phyloP scores from a whole-genome alignment of 2,888 invertebrate genomes.

The Eumerus sabulonum region DNA sequence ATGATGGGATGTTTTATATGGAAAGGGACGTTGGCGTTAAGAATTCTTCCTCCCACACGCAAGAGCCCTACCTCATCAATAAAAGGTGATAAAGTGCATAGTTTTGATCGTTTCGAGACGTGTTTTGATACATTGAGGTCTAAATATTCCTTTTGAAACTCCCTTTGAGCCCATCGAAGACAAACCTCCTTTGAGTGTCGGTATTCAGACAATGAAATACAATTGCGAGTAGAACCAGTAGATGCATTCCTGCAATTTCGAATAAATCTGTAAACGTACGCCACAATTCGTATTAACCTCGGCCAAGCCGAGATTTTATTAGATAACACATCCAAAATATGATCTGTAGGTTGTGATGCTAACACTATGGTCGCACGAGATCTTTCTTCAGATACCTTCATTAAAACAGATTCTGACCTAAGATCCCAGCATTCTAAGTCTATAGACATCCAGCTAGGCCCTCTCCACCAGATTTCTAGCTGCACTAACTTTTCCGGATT shows the following conservation, averaged over 20 bases:
- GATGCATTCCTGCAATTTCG: background rate
- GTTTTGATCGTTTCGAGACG: background rate
- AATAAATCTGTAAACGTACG: background rate
- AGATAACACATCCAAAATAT: background rate
- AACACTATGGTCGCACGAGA: too few relatives aligned
- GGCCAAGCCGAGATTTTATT: slow-evolving; percentile 18
- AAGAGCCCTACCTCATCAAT: slow-evolving; percentile 6
- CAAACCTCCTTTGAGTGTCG: background rate
- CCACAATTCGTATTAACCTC: slow-evolving; percentile 2
- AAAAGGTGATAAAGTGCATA: slow-evolving; percentile 2
- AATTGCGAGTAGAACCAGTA: too few relatives aligned
- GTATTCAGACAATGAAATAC: background rate
- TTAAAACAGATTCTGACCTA: background rate
- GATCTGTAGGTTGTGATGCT: too few relatives aligned
- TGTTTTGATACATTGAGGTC: background rate
- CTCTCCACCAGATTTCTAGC: slow-evolving; percentile 68
- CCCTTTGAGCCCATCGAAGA: slow-evolving; percentile 5
- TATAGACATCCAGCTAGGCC: slow-evolving; percentile 57
- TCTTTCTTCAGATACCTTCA: slow-evolving; percentile 2
- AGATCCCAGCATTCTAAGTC: too few relatives aligned
- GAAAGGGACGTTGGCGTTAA: background rate
- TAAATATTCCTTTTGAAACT: slow-evolving; percentile 5
- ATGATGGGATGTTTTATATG: slow-evolving; percentile 15
- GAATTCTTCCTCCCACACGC: slow-evolving; percentile 6
- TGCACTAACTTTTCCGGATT: slow-evolving; percentile 44